Evolutionary conservation across 1,140 invertebrate genomes (phyloP).

Genomic region (Ditylenchus dipsaci): DNA sequence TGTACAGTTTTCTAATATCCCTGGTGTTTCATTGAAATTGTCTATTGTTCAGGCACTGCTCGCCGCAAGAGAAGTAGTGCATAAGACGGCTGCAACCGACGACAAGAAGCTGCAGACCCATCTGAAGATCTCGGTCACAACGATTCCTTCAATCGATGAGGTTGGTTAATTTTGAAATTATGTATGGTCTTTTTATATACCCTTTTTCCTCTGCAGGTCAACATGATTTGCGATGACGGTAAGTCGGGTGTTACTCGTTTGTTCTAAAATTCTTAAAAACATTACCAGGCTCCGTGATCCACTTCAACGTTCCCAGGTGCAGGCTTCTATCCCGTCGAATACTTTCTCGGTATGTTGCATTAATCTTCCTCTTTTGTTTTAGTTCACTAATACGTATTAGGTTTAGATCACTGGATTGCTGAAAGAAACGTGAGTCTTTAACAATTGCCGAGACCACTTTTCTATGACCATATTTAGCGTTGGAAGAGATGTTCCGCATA

Average conservation of each 20-base stretch:
- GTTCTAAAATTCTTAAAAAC: conserved; percentile 66
- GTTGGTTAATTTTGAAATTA: conserved; percentile 66
- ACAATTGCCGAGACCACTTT: not conserved
- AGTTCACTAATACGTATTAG: conserved; percentile 68
- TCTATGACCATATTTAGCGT: conserved; percentile 64
- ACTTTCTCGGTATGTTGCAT: conserved; percentile 86
- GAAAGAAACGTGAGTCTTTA: conserved; percentile 75
- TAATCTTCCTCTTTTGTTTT: conserved; percentile 63
- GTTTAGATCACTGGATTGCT: conserved; percentile 73
- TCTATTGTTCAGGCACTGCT: conserved; percentile 79
- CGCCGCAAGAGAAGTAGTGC: conserved; percentile 99
- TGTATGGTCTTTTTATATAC: too few relatives aligned
- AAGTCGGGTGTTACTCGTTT: too few relatives aligned
- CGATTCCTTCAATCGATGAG: conserved; percentile 95
- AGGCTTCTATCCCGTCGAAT: conserved; percentile 92
- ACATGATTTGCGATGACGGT: conserved; percentile 99
- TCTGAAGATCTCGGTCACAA: conserved; percentile 91
- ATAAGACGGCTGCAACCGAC: conserved; percentile 93
- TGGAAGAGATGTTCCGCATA: conserved; percentile 92
- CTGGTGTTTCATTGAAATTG: too few relatives aligned
- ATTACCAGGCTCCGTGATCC: conserved; percentile 92
- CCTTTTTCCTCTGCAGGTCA: conserved; percentile 67
- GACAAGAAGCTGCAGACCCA: conserved; percentile 98
- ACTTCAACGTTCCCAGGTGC: conserved; percentile 98
- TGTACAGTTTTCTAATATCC: too few relatives aligned